Evolutionary conservation across 1,140 invertebrate genomes (phyloP).

Genomic region (Drosophila nigrodunni): DNA sequence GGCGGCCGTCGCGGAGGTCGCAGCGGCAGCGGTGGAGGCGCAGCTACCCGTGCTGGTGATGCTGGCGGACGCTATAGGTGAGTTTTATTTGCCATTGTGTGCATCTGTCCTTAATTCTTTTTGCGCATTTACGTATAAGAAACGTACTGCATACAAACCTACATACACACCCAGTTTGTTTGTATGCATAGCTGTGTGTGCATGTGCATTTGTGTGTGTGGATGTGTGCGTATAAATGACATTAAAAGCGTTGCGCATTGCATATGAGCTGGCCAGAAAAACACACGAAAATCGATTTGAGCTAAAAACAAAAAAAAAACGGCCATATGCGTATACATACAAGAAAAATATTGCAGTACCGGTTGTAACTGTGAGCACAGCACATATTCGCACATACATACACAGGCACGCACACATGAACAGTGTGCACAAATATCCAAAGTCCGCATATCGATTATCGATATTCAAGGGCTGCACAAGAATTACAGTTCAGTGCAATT

Average conservation of each 20-base stretch:
- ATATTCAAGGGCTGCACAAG: constrained; percentile 26
- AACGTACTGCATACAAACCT: background rate
- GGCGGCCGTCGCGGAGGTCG: constrained; percentile 46
- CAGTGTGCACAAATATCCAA: constrained; percentile 20
- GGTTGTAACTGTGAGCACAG: constrained; percentile 51
- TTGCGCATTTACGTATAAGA: constrained; percentile 1
- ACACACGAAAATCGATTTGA: constrained; percentile 68
- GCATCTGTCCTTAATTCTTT: constrained; percentile 11
- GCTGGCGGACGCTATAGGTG: constrained; percentile 79
- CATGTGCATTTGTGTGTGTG: background rate
- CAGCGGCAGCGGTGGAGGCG: constrained; percentile 65
- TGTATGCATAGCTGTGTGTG: constrained; percentile 20
- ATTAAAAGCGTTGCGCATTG: constrained; percentile 33
- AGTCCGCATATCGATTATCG: constrained; percentile 44
- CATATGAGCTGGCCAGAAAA: constrained; percentile 39
- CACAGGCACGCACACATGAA: constrained; percentile 16
- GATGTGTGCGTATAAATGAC: constrained; percentile 29
- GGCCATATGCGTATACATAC: constrained; percentile 48
- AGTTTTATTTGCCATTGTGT: constrained; percentile 42
- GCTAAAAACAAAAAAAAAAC: constrained; percentile 58
- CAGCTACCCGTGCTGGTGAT: constrained; percentile 65
- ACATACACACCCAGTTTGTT: background rate
- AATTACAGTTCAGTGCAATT: background rate
- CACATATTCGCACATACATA: constrained; percentile 9
- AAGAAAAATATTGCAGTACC: constrained; percentile 42